Base-by-base conservation (phyloP, 1,140 invertebrate genomes). In the Polypedilum pembai region DNA sequence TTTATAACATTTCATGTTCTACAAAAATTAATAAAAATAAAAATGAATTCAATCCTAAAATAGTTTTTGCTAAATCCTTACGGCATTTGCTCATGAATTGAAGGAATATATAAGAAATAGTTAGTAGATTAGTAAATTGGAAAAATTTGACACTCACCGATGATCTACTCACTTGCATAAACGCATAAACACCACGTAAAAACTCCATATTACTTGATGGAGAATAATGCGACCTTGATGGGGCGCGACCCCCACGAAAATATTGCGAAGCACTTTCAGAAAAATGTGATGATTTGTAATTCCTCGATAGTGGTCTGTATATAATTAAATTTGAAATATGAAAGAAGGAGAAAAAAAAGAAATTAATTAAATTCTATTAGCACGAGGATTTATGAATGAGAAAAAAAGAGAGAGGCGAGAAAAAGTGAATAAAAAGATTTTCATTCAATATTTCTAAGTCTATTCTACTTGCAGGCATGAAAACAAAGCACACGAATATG, bases 161-260 rank as follows among this genome's bases (percentile, higher is more conserved):
- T 82, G 81, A 82, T 82, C 81, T 82, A 82, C 81, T 82, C 80
- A 82, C 81, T 82, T 82, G 81, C 81, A 82, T 82, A 81, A 82
- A 82, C 80, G 81, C 81, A 82, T 82, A 82, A 77, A 82, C 81
- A 75, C 81, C 81, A 75, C 81, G 81, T 82, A 82, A 81, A 82
- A 82, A 82, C 80, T 82, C 81, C 81, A 82, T 82, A 78, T 80
- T 81, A 81, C 78, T 80, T 73, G 74, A 40, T 75, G 66, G 17
- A 73, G 65, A 69, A 69, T 69, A 69, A 20, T 69, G 65, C 18
- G 65, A 69, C 65, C 17, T 20, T 18, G n/a, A n/a, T n/a, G 65
- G 65, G 65, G 65, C 65, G 65, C 65, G 65, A 69, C 65, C 65
- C 65, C 65, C 65, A 8, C 65, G 65, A 69, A 69, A 69, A 69